These are phyloP conservation scores for Eumacrocentrus americanus DNA, from an alignment of 2,888 invertebrate genomes.

Conservation along the genomic window DNA sequence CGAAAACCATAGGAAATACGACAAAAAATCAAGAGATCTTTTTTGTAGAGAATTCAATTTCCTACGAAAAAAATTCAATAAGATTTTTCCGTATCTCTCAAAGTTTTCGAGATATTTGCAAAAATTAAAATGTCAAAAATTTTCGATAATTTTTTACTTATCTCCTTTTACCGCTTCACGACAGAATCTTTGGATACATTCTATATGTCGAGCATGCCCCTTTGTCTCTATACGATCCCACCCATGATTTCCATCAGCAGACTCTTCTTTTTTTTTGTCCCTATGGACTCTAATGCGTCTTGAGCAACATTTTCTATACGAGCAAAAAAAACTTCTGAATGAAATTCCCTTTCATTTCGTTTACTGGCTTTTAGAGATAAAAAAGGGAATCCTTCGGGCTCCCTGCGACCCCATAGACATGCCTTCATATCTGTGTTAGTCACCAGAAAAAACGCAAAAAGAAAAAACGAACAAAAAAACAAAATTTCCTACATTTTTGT, in stretches of 20 bases:
- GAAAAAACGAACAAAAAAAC: too few relatives aligned
- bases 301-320: background rate
- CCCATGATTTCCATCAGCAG: background rate
- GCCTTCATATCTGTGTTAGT: background rate
- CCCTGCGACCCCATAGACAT: too few relatives aligned
- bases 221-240: background rate
- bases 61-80: background rate
- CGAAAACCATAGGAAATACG: too few relatives aligned
- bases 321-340: conserved; percentile 27
- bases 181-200: too few relatives aligned
- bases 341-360: conserved; percentile 27
- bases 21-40: background rate
- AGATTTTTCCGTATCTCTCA: background rate
- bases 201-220: background rate
- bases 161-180: too few relatives aligned
- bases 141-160: too few relatives aligned
- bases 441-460: too few relatives aligned
- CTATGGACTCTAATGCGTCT: background rate
- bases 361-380: conserved; percentile 31
- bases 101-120: too few relatives aligned
- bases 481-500: too few relatives aligned
- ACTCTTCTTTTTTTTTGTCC: background rate
- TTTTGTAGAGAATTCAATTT: background rate
- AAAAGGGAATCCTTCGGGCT: conserved; percentile 17
- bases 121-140: too few relatives aligned